Evolutionary conservation across 2,113 vertebrate genomes (phyloP), one percentile per base, ranked within the genome.

Genomic region (Alouatta palliata): DNA sequence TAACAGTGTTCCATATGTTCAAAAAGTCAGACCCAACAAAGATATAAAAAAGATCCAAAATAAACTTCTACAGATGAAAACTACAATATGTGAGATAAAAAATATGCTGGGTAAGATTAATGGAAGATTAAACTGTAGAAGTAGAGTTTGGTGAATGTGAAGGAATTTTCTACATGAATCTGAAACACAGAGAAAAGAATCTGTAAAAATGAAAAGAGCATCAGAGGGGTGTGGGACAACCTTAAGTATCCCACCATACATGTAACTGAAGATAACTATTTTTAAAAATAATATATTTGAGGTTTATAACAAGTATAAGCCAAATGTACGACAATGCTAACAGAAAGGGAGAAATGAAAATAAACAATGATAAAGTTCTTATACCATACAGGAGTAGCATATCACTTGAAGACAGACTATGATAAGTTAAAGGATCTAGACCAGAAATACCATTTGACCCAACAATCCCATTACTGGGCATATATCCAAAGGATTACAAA

Each of bases 31-130:
- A 87, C 40, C 54, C 45, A 82, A 82, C 25, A 52, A n/a, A 73
- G 70, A 79, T 30, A 80, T 37, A 66, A 76, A 81, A 95, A 4
- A 95, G 54, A 76, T 21, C 37, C 10, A 61, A 95, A 77, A 0
- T 95, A 19, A 86, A 90, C 23, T 91, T 77, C 82, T 83, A 71
- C 11, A 77, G 9, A 40, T 70, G n/a, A 93, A 93, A 88, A 64
- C n/a, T 43, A 68, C 4, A 76, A 45, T 23, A 6, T 37, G 30
- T 70, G 49, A 79, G 3, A 90, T 52, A 3, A 71, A 93, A 52
- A 40, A 49, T 5, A 91, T 8, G 82, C 10, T 93, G 32, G n/a
- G 32, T 25, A 87, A 47, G 16, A 54, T 61, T 71, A 70, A 45
- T 5, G 5, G 47, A 81, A 71, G 32, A 87, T 91, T 58, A 87